These are phyloP conservation scores for Drosophila basisetae DNA, from an alignment of 2,888 invertebrate species.

Conservation along the genomic window DNA sequence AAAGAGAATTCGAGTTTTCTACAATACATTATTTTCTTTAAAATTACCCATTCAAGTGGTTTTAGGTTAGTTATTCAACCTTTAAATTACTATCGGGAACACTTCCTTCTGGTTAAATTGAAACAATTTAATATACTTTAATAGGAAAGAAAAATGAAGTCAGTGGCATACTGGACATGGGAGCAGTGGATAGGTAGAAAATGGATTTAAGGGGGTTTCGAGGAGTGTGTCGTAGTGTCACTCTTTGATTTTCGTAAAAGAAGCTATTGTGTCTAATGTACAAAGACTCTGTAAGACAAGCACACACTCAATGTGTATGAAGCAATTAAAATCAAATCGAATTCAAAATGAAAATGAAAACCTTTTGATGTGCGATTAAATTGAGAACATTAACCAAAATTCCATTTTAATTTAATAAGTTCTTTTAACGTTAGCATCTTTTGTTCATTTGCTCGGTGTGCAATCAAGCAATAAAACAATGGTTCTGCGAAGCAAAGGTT, in stretches of 20 bases:
- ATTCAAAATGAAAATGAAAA: background rate
- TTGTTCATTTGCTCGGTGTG: conserved; percentile 23
- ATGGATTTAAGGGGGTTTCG: background rate
- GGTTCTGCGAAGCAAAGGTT: conserved; percentile 41
- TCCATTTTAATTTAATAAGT: conserved; percentile 12
- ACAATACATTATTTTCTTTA: background rate
- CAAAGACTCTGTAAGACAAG: background rate
- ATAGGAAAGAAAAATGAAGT: background rate
- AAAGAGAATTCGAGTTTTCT: background rate
- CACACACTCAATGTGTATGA: background rate
- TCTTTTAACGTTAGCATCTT: conserved; percentile 7
- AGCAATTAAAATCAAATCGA: background rate
- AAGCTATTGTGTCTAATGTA: background rate
- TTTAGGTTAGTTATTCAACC: too few species aligned
- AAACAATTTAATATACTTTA: background rate
- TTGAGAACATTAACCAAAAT: background rate
- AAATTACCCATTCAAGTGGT: background rate
- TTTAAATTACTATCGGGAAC: too few species aligned
- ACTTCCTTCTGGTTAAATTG: background rate
- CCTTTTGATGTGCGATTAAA: background rate
- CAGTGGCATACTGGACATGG: background rate
- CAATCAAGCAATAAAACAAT: conserved; percentile 26
- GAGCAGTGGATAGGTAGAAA: background rate
- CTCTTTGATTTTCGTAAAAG: background rate
- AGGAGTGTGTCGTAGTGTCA: background rate